Evolutionary conservation across 2,113 vertebrate species (phyloP).

Genomic region (Lepus timidus): DNA sequence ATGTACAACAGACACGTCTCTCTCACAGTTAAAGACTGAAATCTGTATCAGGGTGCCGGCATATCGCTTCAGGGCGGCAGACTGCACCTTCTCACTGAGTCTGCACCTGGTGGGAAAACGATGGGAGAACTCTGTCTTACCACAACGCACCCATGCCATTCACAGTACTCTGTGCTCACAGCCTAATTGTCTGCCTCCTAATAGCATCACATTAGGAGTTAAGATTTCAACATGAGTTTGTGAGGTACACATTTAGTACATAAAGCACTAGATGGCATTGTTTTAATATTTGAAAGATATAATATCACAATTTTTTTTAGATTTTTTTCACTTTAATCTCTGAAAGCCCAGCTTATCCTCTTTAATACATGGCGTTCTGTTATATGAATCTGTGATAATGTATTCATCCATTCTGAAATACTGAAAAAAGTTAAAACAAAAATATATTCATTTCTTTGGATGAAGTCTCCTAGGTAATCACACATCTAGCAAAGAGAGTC

Average conservation of each 20-base stretch:
- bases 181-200: not conserved
- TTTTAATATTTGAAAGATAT: slow-evolving; percentile 32
- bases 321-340: not conserved
- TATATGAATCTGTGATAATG: not conserved
- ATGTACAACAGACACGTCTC: not conserved
- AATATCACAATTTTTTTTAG: not conserved
- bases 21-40: not conserved
- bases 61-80: not conserved
- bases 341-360: not conserved
- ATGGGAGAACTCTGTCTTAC: not conserved
- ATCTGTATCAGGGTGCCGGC: not conserved
- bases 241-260: not conserved
- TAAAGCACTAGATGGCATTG: not conserved
- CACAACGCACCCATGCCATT: not conserved
- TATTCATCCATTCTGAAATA: slow-evolving; percentile 38
- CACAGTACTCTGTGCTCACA: too few relatives aligned
- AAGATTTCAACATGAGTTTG: not conserved
- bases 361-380: not conserved
- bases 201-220: not conserved
- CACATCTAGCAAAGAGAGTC: not conserved
- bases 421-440: not conserved
- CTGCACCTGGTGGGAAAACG: not conserved
- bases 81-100: not conserved
- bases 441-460: slow-evolving; percentile 9
- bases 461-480: slow-evolving; percentile 46